Percentiles rank a stretch among this genome's conserved stretches.
Conservation (phyloP, 2,797 vertebrate genomes). For the Pseudochaenichthys georgianus region DNA sequence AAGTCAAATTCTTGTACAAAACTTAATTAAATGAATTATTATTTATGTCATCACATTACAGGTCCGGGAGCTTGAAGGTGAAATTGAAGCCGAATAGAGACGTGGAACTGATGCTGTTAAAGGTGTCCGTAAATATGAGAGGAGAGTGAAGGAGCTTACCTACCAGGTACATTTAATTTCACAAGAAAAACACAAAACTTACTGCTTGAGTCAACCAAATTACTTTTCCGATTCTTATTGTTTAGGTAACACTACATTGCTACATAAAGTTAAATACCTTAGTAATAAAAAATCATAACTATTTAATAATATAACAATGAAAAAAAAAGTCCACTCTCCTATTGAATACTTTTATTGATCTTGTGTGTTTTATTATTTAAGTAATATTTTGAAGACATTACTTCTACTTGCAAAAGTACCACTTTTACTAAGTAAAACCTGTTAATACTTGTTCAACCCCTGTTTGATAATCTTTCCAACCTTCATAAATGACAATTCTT, state of each 20-base stretch:
- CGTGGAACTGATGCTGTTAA: conserved; percentile 86
- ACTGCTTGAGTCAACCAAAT: not conserved
- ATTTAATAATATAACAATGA: not conserved
- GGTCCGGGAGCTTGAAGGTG: conserved; percentile 89
- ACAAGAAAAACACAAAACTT: not conserved
- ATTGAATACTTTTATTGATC: not conserved
- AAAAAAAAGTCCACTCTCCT: not conserved
- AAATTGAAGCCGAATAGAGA: conserved; percentile 89
- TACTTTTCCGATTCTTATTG: not conserved
- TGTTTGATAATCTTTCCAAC: not conserved
- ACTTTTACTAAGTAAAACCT: not conserved
- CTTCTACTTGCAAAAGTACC: not conserved
- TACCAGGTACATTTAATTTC: conserved; percentile 83
- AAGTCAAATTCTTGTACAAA: not conserved
- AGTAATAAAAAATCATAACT: not conserved
- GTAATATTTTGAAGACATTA: not conserved
- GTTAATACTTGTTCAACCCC: not conserved
- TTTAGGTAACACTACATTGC: not conserved
- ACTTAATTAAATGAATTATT: not conserved
- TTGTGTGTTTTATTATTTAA: not conserved
- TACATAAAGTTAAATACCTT: not conserved
- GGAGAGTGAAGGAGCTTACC: conserved; percentile 87
- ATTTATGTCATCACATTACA: conserved; percentile 47
- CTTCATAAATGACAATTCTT: not conserved
- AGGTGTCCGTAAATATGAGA: conserved; percentile 89